Evolutionary conservation across 2,113 vertebrate species (phyloP), one percentile per base, ranked within the genome.

Genomic region (Trematomus loennbergii): DNA sequence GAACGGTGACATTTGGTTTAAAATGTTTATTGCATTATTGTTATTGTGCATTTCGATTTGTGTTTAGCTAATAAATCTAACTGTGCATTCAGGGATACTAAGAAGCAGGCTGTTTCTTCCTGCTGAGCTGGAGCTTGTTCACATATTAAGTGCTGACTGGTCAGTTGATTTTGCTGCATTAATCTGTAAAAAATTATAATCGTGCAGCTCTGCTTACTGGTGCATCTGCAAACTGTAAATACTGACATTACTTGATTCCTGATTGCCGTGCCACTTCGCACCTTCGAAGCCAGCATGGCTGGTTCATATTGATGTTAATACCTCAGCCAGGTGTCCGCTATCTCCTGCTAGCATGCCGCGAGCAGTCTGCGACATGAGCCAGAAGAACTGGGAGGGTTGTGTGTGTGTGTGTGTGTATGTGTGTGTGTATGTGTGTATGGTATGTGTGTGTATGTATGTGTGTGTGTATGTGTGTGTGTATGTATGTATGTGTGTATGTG

Each of bases 301-400:
- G 29, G 29, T 29, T 29, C 29, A 29, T 29, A 29, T 29, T 62
- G 36, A 40, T 57, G 45, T 79, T 87, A 65, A 74, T 58, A 53
- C 71, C 45, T 77, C 70, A 62, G 78, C 79, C 68, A 85, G 72
- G 81, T 83, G 83, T 82, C 63, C 36, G 6, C 20, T 75, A 10
- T 69, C 67, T 74, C 53, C 76, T 49, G 71, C 73, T 45, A 76
- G 59, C n/a, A 25, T 20, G 17, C 63, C 57, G 55, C n/a, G 22
- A 79, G 62, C 20, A 67, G 74, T 4, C 61, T 2, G 0, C 48
- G 2, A 72, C 55, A 45, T 53, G 55, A 81, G 63, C 66, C 36
- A 78, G 59, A 64, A 64, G 58, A 67, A 71, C 59, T 13, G 36
- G 70, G 62, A 74, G 60, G 48, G 25, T 11, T 20, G 36, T 20